Conservation (phyloP, 2,797 vertebrate genomes). For the Synaphobranchus kaupii region DNA sequence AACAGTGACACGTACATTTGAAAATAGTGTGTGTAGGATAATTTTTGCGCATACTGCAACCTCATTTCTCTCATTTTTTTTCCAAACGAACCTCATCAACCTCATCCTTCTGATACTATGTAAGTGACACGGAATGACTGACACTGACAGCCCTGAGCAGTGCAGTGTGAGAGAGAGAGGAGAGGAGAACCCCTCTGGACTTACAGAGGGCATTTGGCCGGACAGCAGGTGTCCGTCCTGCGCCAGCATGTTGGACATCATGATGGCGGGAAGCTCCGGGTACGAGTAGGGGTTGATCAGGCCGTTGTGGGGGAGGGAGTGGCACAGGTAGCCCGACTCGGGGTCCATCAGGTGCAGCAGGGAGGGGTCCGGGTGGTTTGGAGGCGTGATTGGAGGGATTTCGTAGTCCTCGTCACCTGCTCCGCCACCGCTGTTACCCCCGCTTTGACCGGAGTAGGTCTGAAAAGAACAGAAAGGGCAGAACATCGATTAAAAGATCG, state of each 20-base stretch:
- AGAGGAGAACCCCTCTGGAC: conserved; percentile 57
- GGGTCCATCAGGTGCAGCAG: conserved; percentile 97
- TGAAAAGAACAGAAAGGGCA: conserved; percentile 52
- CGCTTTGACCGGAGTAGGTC: conserved; percentile 83
- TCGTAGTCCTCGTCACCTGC: conserved; percentile 94
- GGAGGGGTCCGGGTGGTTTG: conserved; percentile 91
- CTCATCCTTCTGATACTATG: too few relatives aligned
- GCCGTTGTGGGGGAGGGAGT: conserved; percentile 89
- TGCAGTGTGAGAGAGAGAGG: not conserved
- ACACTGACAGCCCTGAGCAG: not conserved
- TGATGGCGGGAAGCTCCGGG: conserved; percentile 95
- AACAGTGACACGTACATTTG: too few relatives aligned
- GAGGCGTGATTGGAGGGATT: conserved; percentile 97
- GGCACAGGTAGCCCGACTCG: conserved; percentile 93
- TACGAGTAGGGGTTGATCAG: conserved; percentile 96
- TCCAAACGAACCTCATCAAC: too few relatives aligned
- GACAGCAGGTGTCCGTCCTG: conserved; percentile 95
- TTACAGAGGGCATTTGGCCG: conserved; percentile 94
- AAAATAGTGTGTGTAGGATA: too few relatives aligned
- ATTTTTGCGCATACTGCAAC: too few relatives aligned
- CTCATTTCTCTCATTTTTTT: too few relatives aligned
- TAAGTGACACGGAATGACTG: not conserved
- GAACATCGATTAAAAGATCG: not conserved
- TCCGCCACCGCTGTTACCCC: conserved; percentile 65
- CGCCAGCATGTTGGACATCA: conserved; percentile 98